Percentiles rank a stretch among this genome's conserved stretches.
Evolutionary conservation across 2,113 vertebrate species (phyloP).

Genomic region (Lophotis ruficrista): DNA sequence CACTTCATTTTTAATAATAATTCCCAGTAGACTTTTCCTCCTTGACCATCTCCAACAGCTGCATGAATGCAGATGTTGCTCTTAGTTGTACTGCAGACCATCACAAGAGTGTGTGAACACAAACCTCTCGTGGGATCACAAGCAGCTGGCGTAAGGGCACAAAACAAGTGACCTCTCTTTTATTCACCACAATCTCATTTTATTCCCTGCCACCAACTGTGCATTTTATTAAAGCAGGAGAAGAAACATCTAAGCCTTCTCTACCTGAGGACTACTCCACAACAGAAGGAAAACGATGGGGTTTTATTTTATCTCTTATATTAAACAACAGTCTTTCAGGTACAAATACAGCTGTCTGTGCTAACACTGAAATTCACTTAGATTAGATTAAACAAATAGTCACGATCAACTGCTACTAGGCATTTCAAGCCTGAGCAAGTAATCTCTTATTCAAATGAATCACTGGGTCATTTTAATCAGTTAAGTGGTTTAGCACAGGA

Average conservation of each 20-base stretch:
- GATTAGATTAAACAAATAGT: constrained; percentile 52
- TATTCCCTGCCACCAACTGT: not conserved
- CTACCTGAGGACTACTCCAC: not conserved
- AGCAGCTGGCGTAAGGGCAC: not conserved
- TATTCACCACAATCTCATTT: not conserved
- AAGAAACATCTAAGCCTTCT: not conserved
- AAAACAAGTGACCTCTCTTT: not conserved
- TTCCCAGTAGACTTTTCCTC: not conserved
- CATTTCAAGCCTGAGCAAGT: constrained; percentile 58
- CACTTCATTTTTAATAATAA: not conserved
- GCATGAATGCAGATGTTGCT: not conserved
- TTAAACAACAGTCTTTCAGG: not conserved
- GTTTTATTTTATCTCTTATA: not conserved
- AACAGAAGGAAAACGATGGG: not conserved
- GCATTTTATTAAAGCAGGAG: not conserved
- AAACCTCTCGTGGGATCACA: not conserved
- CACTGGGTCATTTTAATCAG: constrained; percentile 78
- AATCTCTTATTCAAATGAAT: constrained; percentile 75
- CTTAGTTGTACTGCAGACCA: not conserved
- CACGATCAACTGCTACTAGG: constrained; percentile 26
- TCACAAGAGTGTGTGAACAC: not conserved
- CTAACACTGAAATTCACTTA: constrained; percentile 57
- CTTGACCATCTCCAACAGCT: not conserved
- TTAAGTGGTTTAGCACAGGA: constrained; percentile 57
- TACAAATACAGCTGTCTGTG: not conserved